Conservation (phyloP, 2,797 vertebrate genomes). For the Falco biarmicus region DNA sequence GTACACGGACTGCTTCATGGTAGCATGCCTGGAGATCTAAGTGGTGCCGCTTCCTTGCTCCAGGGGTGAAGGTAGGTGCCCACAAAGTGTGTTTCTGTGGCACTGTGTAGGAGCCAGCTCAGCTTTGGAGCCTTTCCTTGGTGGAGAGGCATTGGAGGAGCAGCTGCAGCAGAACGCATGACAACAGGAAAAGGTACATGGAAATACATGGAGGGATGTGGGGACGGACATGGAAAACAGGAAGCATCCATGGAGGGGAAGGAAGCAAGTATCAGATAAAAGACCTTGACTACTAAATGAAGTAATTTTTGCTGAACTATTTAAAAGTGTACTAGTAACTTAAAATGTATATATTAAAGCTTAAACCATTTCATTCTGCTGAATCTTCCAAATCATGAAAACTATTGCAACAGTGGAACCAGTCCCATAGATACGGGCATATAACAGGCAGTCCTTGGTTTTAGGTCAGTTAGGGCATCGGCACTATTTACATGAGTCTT, state of each 20-base stretch:
- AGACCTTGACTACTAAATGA: constrained; percentile 26
- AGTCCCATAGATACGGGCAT: fast-evolving
- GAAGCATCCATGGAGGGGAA: constrained; percentile 9
- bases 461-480: not conserved
- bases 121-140: not conserved
- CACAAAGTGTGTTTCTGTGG: not conserved
- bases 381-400: not conserved
- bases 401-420: not conserved
- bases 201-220: not conserved
- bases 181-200: constrained; percentile 38
- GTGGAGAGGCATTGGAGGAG: not conserved
- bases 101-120: not conserved
- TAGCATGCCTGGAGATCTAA: not conserved
- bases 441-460: not conserved
- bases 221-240: constrained; percentile 47
- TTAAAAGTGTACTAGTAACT: not conserved
- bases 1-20: fast-evolving
- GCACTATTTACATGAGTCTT: not conserved
- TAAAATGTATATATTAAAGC: not conserved
- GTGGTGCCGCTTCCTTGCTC: not conserved
- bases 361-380: not conserved
- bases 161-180: constrained; percentile 27
- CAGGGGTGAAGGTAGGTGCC: not conserved
- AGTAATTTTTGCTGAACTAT: not conserved
- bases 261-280: constrained; percentile 37